Conservation (phyloP, 2,888 invertebrate genomes). For the Apocheima hispidaria region DNA sequence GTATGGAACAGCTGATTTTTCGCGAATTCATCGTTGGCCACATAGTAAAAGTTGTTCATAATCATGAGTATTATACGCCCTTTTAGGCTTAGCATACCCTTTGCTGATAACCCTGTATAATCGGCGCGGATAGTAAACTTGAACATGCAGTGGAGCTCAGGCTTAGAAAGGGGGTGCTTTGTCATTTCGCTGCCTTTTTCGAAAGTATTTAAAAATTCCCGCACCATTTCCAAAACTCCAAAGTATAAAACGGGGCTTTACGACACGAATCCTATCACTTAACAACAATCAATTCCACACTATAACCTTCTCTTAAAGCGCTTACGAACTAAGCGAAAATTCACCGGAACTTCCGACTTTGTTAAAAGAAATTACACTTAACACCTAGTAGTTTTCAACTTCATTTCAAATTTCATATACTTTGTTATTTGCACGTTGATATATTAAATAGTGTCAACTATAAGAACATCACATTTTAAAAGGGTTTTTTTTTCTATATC, state of each 20-base stretch:
- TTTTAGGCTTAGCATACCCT: too few species aligned
- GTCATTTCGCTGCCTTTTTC: not conserved
- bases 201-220: conserved; percentile 9
- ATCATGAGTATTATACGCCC: too few species aligned
- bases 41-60: too few species aligned
- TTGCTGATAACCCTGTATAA: too few species aligned
- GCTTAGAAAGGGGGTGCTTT: too few species aligned
- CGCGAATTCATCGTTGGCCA: too few species aligned
- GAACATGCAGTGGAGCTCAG: too few species aligned
- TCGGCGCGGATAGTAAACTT: too few species aligned
- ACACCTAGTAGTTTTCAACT: conserved; percentile 76
- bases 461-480: conserved; percentile 77
- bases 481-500: conserved; percentile 50
- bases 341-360: conserved; percentile 53
- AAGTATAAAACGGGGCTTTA: conserved; percentile 16
- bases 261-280: conserved; percentile 31
- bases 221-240: conserved; percentile 34
- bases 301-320: conserved; percentile 43
- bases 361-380: conserved; percentile 77
- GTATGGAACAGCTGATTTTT: too few species aligned
- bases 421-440: conserved; percentile 61
- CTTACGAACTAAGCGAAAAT: conserved; percentile 61
- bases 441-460: conserved; percentile 78
- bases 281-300: conserved; percentile 42
- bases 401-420: conserved; percentile 65